Conservation (phyloP, 2,113 vertebrate genomes). For the Actenoides hombroni region DNA sequence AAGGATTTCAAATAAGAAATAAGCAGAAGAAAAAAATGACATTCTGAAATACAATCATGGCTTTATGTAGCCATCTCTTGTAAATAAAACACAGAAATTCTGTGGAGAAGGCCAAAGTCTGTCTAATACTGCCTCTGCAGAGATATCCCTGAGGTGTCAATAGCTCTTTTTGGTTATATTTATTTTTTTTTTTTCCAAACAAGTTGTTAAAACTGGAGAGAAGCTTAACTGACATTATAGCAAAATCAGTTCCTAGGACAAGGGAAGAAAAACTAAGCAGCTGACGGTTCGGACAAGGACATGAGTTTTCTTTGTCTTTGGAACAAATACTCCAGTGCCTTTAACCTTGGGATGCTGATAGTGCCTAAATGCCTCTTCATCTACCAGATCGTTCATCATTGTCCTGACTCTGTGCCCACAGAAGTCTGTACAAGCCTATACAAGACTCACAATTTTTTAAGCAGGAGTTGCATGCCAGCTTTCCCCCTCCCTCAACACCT, state of each 20-base stretch:
- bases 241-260: not conserved
- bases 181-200: not conserved
- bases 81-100: slow-evolving; percentile 24
- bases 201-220: slow-evolving; percentile 33
- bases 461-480: not conserved
- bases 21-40: not conserved
- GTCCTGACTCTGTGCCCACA: not conserved
- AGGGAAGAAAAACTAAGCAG: not conserved
- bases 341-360: not conserved
- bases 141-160: slow-evolving; percentile 40
- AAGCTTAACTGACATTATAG: not conserved
- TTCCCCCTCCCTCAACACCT: not conserved
- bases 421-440: not conserved
- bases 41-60: not conserved
- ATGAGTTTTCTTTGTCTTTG: not conserved
- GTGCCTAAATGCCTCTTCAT: not conserved
- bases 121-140: slow-evolving; percentile 30
- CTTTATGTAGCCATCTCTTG: not conserved
- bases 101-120: not conserved
- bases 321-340: not conserved
- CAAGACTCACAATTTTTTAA: not conserved
- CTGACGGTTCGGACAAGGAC: not conserved
- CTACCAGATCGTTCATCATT: not conserved
- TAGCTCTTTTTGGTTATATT: not conserved
- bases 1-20: not conserved